Evolutionary conservation across 2,888 invertebrate genomes (phyloP).

Genomic region (Drosophila seclusa): DNA sequence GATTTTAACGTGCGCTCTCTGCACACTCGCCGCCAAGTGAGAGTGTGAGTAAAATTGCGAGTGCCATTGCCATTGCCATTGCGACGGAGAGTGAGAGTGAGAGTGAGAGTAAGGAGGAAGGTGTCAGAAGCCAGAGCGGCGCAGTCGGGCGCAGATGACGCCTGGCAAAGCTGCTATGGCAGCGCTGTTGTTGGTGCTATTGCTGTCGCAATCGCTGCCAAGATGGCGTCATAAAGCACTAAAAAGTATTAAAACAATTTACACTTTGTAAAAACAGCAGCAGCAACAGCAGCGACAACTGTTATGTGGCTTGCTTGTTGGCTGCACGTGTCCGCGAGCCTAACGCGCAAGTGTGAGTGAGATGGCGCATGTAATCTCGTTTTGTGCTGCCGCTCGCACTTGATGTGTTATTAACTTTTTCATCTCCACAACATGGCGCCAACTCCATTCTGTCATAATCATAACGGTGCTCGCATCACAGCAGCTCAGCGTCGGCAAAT

Average conservation of each 20-base stretch:
- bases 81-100: constrained; percentile 16
- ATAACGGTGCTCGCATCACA: constrained; percentile 57
- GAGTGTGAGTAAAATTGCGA: constrained; percentile 16
- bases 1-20: constrained; percentile 74
- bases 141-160: constrained; percentile 71
- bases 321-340: constrained; percentile 60
- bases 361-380: constrained; percentile 1
- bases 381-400: constrained; percentile 31
- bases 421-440: constrained; percentile 59
- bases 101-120: constrained; percentile 26
- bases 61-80: constrained; percentile 11
- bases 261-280: constrained; percentile 78
- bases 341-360: constrained; percentile 6
- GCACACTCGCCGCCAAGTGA: constrained; percentile 5
- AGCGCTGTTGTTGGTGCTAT: not conserved
- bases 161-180: constrained; percentile 37
- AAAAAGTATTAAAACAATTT: constrained; percentile 84
- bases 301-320: constrained; percentile 72
- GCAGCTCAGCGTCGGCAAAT: constrained; percentile 17
- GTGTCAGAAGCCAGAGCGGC: constrained; percentile 35
- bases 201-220: constrained; percentile 43
- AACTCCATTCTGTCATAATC: constrained; percentile 58
- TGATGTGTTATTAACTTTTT: constrained; percentile 55
- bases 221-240: constrained; percentile 77
- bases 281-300: constrained; percentile 45